phyloP scores from a whole-genome alignment of 2,113 vertebrate genomes.

The Centropristis striata region DNA sequence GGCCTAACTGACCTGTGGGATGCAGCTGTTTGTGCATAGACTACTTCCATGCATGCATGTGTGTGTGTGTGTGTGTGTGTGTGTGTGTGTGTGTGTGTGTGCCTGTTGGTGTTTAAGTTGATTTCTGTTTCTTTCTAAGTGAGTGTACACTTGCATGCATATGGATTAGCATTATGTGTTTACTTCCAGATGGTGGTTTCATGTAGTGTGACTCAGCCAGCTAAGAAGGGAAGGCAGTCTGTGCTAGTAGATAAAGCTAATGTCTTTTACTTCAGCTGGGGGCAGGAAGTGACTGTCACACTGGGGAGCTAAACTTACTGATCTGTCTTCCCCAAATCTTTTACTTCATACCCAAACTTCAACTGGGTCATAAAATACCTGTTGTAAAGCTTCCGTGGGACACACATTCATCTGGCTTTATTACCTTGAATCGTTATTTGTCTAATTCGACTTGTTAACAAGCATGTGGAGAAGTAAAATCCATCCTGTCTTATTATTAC shows the following conservation, averaged over 20 bases:
- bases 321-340: constrained; percentile 24
- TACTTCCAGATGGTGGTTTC: constrained; percentile 65
- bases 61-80: constrained; percentile 2
- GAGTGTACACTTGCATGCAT: constrained; percentile 60
- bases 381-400: constrained; percentile 28
- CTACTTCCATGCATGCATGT: constrained; percentile 8
- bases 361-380: constrained; percentile 37
- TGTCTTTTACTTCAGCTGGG: constrained; percentile 59
- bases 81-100: constrained; percentile 4
- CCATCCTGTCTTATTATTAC: constrained; percentile 5
- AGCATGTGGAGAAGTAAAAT: constrained; percentile 15
- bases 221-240: constrained; percentile 55
- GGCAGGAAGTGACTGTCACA: constrained; percentile 54
- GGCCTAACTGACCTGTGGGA: not conserved
- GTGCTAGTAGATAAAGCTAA: constrained; percentile 61
- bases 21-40: constrained; percentile 16
- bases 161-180: constrained; percentile 70
- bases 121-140: constrained; percentile 59
- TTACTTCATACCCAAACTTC: constrained; percentile 36
- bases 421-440: constrained; percentile 50
- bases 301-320: constrained; percentile 34
- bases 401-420: not conserved
- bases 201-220: constrained; percentile 55
- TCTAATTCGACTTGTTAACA: constrained; percentile 56
- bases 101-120: constrained; percentile 28